Percentiles rank a stretch among this genome's conserved stretches.
phyloP scores from a whole-genome alignment of 2,797 vertebrate genomes.

The Pelobates cultripes region DNA sequence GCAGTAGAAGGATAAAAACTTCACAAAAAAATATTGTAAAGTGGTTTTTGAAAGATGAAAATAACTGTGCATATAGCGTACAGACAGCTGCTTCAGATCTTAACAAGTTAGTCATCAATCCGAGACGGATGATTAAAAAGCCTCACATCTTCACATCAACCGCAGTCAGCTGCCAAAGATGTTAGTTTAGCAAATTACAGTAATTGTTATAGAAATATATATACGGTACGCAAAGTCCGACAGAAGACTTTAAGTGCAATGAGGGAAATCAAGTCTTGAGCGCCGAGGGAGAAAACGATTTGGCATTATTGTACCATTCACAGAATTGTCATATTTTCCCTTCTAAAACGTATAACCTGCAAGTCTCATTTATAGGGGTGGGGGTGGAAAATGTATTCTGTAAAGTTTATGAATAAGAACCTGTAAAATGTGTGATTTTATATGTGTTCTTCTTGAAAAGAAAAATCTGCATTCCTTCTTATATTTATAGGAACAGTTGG shows the following conservation, averaged over 20 bases:
- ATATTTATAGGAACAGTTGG: no score
- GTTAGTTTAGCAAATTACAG: constrained; percentile 44
- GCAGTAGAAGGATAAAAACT: constrained; percentile 20
- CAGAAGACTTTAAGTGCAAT: background rate
- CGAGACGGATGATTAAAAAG: constrained; percentile 40
- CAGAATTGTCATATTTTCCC: background rate
- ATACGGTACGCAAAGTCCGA: background rate
- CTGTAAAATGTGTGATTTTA: no score
- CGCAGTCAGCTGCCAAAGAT: constrained; percentile 34
- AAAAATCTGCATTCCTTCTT: no score
- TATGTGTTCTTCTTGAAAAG: no score
- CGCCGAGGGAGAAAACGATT: background rate
- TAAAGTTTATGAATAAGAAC: no score
- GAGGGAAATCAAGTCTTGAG: constrained; percentile 1
- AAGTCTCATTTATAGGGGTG: no score
- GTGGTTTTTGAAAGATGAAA: constrained; percentile 12
- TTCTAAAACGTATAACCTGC: no score
- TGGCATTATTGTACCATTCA: background rate
- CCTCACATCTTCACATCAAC: constrained; percentile 35
- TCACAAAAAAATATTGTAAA: constrained; percentile 15
- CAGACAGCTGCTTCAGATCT: constrained; percentile 40
- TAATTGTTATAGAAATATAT: constrained; percentile 16
- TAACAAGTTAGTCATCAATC: constrained; percentile 45
- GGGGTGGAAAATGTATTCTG: no score
- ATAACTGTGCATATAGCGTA: constrained; percentile 13